phyloP scores from a whole-genome alignment of 2,113 vertebrate genomes.

The Panthera tigris region DNA sequence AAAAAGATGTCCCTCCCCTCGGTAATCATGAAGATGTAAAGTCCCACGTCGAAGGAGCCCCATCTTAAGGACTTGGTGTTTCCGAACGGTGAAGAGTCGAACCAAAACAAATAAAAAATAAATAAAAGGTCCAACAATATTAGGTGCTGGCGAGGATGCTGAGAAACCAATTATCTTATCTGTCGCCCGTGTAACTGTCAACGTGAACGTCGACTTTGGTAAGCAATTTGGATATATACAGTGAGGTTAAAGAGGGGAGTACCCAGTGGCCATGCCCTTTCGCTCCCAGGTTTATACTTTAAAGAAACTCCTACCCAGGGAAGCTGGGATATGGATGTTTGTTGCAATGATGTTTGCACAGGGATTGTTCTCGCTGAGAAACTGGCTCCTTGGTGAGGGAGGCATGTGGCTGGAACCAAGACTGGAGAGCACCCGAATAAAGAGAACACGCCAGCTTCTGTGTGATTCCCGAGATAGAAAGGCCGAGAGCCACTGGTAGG shows the following conservation, averaged over 20 bases:
- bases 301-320: not conserved
- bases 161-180: not conserved
- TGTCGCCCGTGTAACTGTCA: not conserved
- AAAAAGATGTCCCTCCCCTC: not conserved
- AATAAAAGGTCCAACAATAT: not conserved
- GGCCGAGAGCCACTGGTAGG: too few species aligned
- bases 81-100: not conserved
- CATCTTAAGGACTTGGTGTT: not conserved
- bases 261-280: not conserved
- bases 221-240: not conserved
- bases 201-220: not conserved
- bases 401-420: not conserved
- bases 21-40: not conserved
- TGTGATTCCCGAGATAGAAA: not conserved
- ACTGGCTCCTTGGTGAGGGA: too few species aligned
- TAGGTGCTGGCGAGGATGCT: not conserved
- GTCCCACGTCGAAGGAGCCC: not conserved
- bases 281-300: not conserved
- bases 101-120: not conserved
- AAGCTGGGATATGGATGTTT: not conserved
- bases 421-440: fast-evolving
- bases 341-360: not conserved
- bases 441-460: not conserved
- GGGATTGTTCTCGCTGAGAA: not conserved
- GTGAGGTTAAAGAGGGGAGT: not conserved